Conservation (phyloP, 2,888 invertebrate genomes). For the Ophioninae sp. region DNA sequence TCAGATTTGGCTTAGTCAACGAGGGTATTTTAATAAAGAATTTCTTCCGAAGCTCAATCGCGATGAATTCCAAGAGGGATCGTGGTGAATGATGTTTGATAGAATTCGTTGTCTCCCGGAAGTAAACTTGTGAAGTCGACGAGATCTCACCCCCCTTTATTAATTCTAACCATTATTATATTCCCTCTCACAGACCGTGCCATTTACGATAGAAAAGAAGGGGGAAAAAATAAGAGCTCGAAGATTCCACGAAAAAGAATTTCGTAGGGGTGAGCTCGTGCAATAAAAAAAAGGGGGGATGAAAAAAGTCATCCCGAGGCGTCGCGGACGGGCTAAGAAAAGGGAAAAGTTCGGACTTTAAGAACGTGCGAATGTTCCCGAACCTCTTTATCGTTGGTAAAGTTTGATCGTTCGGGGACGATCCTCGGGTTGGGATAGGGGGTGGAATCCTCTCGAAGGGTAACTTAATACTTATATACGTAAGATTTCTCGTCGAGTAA, state of each 20-base stretch:
- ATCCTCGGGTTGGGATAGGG: slow-evolving; percentile 14
- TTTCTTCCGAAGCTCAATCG: too few species aligned
- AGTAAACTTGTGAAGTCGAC: slow-evolving; percentile 48
- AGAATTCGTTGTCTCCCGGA: not conserved
- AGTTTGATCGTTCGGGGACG: slow-evolving; percentile 57
- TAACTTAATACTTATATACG: not conserved
- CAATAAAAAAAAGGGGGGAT: slow-evolving; percentile 38
- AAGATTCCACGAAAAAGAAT: slow-evolving; percentile 16
- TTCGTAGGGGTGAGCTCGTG: slow-evolving; percentile 9
- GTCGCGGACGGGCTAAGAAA: slow-evolving; percentile 13
- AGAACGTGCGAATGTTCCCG: slow-evolving; percentile 65
- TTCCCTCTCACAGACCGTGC: not conserved
- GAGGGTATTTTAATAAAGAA: too few species aligned
- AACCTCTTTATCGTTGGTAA: slow-evolving; percentile 63
- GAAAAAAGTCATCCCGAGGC: slow-evolving; percentile 12
- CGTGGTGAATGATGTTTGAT: not conserved
- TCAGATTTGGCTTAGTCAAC: too few species aligned
- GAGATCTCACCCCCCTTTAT: slow-evolving; percentile 29
- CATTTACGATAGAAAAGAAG: slow-evolving; percentile 9
- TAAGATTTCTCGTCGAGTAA: slow-evolving; percentile 36
- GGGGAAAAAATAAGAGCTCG: too few species aligned
- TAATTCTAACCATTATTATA: slow-evolving; percentile 36
- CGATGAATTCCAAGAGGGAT: too few species aligned
- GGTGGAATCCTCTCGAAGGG: slow-evolving; percentile 37
- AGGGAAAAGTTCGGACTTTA: slow-evolving; percentile 63